A percentile compares a stretch with the other conserved stretches of the same genome.
phyloP scores from a whole-genome alignment of 2,888 invertebrate species.

The Petrophora chlorosata region DNA sequence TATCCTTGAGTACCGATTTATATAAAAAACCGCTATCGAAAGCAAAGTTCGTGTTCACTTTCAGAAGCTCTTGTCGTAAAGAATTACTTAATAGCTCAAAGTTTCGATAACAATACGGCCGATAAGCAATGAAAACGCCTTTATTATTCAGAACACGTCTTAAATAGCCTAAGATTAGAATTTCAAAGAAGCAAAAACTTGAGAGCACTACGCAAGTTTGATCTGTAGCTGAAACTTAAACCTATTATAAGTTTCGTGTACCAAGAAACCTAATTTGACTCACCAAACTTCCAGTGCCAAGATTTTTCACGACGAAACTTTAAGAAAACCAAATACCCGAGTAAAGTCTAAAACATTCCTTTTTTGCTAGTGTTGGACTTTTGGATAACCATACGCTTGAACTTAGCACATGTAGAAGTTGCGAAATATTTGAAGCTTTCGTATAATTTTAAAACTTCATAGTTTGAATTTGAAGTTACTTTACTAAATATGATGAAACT shows the following conservation, averaged over 20 bases:
- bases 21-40: no score
- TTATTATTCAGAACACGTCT: constrained; percentile 9
- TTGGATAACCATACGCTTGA: background rate
- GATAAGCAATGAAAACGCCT: constrained; percentile 8
- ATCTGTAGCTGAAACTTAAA: constrained; percentile 24
- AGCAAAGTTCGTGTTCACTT: constrained; percentile 7
- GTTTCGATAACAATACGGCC: constrained; percentile 14
- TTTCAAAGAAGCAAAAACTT: constrained; percentile 20
- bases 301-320: constrained; percentile 28
- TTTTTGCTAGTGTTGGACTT: constrained; percentile 3
- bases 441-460: background rate
- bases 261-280: constrained; percentile 29
- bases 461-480: background rate
- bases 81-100: constrained; percentile 8
- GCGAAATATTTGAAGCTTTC: background rate
- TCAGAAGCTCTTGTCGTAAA: constrained; percentile 4
- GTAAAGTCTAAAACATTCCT: constrained; percentile 3
- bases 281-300: constrained; percentile 19
- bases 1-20: no score
- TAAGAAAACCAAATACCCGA: constrained; percentile 15
- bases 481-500: background rate
- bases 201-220: constrained; percentile 20
- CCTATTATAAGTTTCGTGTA: constrained; percentile 29
- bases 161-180: constrained; percentile 23
- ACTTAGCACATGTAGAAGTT: background rate